A percentile compares a stretch with the other conserved stretches of the same genome.
Conservation (phyloP, 2,888 invertebrate species). For the Ophraella communa region DNA sequence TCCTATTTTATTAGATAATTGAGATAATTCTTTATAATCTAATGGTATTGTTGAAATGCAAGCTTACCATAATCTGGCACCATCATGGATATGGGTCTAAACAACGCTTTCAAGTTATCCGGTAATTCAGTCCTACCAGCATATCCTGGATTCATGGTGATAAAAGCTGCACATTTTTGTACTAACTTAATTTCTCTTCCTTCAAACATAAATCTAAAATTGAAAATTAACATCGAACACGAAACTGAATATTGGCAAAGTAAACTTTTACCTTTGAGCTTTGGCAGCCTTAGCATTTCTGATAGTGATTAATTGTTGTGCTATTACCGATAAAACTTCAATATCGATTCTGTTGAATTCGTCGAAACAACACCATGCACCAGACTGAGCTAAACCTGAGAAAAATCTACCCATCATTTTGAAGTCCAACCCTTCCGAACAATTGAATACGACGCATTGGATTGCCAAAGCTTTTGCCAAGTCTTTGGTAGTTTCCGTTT, state of each 20-base stretch:
- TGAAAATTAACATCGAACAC: not conserved
- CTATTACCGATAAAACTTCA: conserved; percentile 88
- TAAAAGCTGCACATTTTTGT: conserved; percentile 82
- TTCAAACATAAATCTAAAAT: conserved; percentile 82
- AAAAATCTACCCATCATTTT: conserved; percentile 93
- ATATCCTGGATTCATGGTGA: conserved; percentile 93
- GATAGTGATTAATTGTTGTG: conserved; percentile 88
- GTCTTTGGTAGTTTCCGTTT: conserved; percentile 91
- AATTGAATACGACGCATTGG: conserved; percentile 91
- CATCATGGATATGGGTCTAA: conserved; percentile 91
- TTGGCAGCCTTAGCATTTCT: conserved; percentile 82
- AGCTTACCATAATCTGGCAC: conserved; percentile 85
- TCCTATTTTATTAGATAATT: too few relatives aligned
- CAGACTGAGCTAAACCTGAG: conserved; percentile 87
- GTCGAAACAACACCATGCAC: conserved; percentile 93
- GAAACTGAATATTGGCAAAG: not conserved
- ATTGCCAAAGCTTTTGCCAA: conserved; percentile 86
- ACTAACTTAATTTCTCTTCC: conserved; percentile 85
- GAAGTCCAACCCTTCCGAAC: conserved; percentile 78
- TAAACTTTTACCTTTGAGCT: conserved; percentile 59
- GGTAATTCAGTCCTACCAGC: conserved; percentile 89
- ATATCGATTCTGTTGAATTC: conserved; percentile 92
- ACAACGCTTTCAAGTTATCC: conserved; percentile 86
- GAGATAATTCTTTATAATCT: not conserved
- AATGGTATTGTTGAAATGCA: not conserved